Evolutionary conservation across 1,140 invertebrate genomes (phyloP).

Genomic region (Heliconius himera): DNA sequence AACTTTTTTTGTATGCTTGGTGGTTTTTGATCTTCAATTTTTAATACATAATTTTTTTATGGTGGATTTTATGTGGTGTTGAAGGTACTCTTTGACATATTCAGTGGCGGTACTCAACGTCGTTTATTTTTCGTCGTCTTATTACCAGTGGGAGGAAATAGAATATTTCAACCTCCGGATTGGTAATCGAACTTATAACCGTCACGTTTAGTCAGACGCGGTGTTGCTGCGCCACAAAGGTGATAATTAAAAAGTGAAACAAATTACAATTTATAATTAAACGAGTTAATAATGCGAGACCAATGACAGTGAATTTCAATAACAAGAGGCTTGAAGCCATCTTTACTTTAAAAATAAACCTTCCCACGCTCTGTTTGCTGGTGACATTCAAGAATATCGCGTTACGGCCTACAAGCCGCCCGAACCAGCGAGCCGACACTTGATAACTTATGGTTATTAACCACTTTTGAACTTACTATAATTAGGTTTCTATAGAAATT

Average conservation of each 20-base stretch:
- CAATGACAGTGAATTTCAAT: slow-evolving; percentile 1
- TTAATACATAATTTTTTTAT: too few species aligned
- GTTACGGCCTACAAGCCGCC: slow-evolving; percentile 25
- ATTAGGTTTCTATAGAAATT: neutral
- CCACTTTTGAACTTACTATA: slow-evolving; percentile 4
- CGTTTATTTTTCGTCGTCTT: too few species aligned
- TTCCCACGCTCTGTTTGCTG: slow-evolving; percentile 26
- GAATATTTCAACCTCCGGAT: too few species aligned
- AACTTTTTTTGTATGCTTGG: too few species aligned
- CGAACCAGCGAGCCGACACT: slow-evolving; percentile 35
- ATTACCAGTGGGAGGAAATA: too few species aligned
- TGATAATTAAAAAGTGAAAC: neutral
- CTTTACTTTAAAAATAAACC: slow-evolving; percentile 12
- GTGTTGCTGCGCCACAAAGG: too few species aligned
- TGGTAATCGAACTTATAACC: too few species aligned
- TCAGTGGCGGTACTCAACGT: too few species aligned
- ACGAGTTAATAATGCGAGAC: neutral
- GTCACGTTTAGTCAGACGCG: too few species aligned
- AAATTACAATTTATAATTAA: neutral
- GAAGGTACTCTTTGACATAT: too few species aligned
- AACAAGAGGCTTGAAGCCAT: neutral
- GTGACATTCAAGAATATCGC: slow-evolving; percentile 29
- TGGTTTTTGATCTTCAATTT: too few species aligned
- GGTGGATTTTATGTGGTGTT: too few species aligned
- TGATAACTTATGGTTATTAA: slow-evolving; percentile 41